Percentiles rank a stretch among this genome's conserved stretches.
phyloP scores from a whole-genome alignment of 2,797 vertebrate species.

The Euthynnus affinis region DNA sequence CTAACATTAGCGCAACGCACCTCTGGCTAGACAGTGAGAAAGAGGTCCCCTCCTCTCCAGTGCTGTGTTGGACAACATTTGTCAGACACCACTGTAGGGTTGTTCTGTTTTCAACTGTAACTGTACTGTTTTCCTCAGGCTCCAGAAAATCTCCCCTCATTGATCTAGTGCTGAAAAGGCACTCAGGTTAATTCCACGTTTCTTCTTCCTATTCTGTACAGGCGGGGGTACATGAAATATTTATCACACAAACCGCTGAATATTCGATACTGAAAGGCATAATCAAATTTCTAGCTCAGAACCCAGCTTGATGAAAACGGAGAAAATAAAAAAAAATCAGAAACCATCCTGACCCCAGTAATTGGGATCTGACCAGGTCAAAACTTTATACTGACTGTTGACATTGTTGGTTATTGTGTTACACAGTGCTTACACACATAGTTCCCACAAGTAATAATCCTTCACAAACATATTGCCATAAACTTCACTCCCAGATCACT shows the following conservation, averaged over 20 bases:
- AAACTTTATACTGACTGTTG: slow-evolving; percentile 1
- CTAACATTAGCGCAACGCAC: slow-evolving; percentile 51
- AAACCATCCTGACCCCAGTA: background rate
- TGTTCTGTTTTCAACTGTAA: no score
- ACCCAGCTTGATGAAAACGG: background rate
- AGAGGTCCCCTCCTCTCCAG: slow-evolving; percentile 4
- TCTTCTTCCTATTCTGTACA: slow-evolving; percentile 44
- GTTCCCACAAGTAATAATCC: slow-evolving; percentile 26
- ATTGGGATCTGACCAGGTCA: background rate
- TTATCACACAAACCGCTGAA: slow-evolving; percentile 20
- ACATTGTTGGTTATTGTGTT: background rate
- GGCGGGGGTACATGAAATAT: slow-evolving; percentile 11
- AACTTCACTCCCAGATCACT: slow-evolving; percentile 30
- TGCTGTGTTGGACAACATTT: slow-evolving; percentile 59
- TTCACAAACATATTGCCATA: slow-evolving; percentile 30
- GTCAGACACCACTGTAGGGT: slow-evolving; percentile 61
- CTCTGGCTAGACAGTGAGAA: slow-evolving; percentile 25
- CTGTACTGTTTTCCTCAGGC: slow-evolving; percentile 58
- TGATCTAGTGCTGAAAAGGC: slow-evolving; percentile 73
- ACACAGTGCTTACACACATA: background rate
- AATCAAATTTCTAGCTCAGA: background rate
- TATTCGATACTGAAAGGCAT: slow-evolving; percentile 7
- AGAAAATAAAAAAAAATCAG: background rate
- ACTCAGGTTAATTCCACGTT: slow-evolving; percentile 72
- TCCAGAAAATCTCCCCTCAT: slow-evolving; percentile 72